Evolutionary conservation across 2,113 vertebrate genomes (phyloP).

Genomic region (Mohoua ochrocephala): DNA sequence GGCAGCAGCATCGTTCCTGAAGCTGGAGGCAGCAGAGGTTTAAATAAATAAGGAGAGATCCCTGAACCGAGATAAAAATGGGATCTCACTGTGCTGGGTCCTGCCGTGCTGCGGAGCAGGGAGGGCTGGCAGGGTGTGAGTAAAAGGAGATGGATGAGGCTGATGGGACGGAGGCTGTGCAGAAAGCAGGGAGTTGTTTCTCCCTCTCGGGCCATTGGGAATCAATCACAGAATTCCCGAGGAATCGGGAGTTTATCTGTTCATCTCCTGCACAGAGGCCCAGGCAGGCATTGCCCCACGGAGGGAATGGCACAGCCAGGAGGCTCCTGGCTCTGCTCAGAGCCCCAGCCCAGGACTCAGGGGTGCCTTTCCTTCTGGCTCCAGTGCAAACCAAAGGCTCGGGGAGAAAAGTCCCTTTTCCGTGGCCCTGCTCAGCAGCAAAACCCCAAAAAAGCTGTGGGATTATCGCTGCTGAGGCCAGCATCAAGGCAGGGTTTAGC

Average conservation of each 20-base stretch:
- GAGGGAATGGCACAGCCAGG: not conserved
- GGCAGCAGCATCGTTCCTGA: conserved; percentile 44
- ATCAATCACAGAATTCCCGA: not conserved
- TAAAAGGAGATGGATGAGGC: conserved; percentile 17
- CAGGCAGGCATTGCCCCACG: not conserved
- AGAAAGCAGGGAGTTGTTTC: not conserved
- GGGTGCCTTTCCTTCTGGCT: not conserved
- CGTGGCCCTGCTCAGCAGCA: not conserved
- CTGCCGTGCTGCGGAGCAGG: not conserved
- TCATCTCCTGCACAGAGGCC: not conserved
- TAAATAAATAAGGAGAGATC: conserved; percentile 57
- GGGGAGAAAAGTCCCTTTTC: not conserved
- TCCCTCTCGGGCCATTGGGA: not conserved
- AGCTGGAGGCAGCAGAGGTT: conserved; percentile 41
- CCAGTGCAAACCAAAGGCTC: not conserved
- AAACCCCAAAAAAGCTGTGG: not conserved
- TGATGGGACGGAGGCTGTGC: not conserved
- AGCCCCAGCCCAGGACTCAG: not conserved
- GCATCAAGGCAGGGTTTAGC: not conserved
- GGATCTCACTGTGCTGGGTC: conserved; percentile 43
- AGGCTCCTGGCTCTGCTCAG: not conserved
- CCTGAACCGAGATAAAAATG: conserved; percentile 50
- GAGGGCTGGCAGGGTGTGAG: conserved; percentile 17
- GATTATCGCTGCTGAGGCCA: not conserved
- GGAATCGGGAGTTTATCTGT: not conserved